Percentiles rank a stretch among this genome's conserved stretches.
phyloP scores from a whole-genome alignment of 2,113 vertebrate species.

The Rhinoptilus africanus region DNA sequence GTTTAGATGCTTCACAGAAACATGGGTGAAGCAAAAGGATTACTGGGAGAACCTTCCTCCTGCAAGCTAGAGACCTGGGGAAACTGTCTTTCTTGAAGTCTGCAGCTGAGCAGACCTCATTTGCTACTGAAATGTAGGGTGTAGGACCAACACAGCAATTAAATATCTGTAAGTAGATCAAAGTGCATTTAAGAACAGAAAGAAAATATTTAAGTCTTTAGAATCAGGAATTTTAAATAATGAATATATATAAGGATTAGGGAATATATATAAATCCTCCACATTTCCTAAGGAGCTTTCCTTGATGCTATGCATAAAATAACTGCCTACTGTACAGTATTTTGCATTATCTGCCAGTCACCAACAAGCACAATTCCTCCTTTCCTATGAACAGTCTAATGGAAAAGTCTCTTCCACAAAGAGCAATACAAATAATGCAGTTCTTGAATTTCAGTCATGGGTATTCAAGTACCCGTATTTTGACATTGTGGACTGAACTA shows the following conservation, averaged over 20 bases:
- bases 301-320: background rate
- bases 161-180: background rate
- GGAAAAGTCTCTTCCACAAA: background rate
- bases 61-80: background rate
- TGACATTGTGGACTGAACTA: background rate
- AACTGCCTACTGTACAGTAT: background rate
- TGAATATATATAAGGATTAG: background rate
- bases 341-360: background rate
- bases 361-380: background rate
- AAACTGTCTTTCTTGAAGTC: background rate
- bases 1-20: background rate
- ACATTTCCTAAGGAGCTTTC: constrained; percentile 27
- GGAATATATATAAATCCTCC: background rate
- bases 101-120: background rate
- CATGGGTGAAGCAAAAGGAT: background rate
- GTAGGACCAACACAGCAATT: background rate
- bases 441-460: background rate
- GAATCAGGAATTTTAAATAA: background rate
- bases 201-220: background rate
- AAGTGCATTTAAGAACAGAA: background rate
- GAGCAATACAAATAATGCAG: background rate
- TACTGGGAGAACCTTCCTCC: background rate
- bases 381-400: background rate
- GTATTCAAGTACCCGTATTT: background rate
- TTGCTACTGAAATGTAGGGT: background rate